phyloP scores from a whole-genome alignment of 2,113 vertebrate species.

The Phalacrocorax aristotelis region DNA sequence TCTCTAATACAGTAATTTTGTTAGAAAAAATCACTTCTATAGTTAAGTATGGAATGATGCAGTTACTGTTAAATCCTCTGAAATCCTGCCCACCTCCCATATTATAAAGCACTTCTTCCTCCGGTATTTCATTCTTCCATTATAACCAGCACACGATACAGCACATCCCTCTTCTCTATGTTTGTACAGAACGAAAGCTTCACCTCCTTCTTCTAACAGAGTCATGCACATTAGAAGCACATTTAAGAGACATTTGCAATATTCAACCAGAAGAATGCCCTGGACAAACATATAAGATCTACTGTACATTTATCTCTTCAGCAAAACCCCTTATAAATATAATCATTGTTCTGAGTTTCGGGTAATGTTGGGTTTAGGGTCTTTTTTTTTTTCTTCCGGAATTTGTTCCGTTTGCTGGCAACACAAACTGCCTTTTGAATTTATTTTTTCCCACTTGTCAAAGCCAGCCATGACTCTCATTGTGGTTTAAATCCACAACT shows the following conservation, averaged over 20 bases:
- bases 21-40: neutral
- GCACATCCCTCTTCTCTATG: neutral
- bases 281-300: neutral
- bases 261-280: neutral
- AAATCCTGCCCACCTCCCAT: neutral
- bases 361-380: neutral
- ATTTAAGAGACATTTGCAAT: neutral
- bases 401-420: neutral
- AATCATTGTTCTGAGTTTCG: neutral
- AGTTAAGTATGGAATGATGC: neutral
- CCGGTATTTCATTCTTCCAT: neutral
- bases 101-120: neutral
- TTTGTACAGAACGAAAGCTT: neutral
- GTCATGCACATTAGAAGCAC: neutral
- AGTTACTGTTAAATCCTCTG: neutral
- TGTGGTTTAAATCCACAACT: neutral
- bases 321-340: neutral
- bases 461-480: neutral
- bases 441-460: neutral
- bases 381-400: neutral
- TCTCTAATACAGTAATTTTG: neutral
- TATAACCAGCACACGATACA: neutral
- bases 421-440: neutral
- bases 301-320: neutral
- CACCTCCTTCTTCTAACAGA: neutral